phyloP scores from a whole-genome alignment of 2,888 invertebrate species.

The Gryllus longicercus region DNA sequence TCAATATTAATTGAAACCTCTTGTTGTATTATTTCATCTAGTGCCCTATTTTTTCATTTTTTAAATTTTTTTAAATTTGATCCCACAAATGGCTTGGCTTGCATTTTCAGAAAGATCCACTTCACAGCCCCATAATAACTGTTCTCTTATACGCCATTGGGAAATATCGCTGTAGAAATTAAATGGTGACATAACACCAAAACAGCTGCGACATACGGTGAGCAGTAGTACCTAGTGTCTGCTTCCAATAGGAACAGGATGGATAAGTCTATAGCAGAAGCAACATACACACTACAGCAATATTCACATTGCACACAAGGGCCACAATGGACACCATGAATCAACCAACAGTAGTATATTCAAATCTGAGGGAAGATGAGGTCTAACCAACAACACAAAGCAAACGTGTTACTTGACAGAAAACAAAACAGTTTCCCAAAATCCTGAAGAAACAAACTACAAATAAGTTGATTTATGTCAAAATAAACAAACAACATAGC shows the following conservation, averaged over 20 bases:
- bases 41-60: not conserved
- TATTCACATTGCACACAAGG: not conserved
- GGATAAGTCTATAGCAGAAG: not conserved
- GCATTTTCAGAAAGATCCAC: not conserved
- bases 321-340: not conserved
- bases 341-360: too few species aligned
- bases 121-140: constrained; percentile 10
- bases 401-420: too few species aligned
- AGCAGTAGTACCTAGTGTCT: not conserved
- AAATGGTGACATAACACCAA: not conserved
- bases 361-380: too few species aligned
- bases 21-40: not conserved
- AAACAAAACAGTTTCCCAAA: too few species aligned
- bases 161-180: not conserved
- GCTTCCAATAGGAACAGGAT: constrained; percentile 1
- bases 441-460: too few species aligned
- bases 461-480: not conserved
- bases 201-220: not conserved
- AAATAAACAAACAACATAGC: not conserved
- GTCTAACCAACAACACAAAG: too few species aligned
- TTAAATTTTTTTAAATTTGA: not conserved
- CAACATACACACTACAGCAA: not conserved
- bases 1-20: not conserved
- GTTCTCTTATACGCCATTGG: not conserved
- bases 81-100: constrained; percentile 8